phyloP scores from a whole-genome alignment of 2,113 vertebrate genomes.

The Anolis sagrei region DNA sequence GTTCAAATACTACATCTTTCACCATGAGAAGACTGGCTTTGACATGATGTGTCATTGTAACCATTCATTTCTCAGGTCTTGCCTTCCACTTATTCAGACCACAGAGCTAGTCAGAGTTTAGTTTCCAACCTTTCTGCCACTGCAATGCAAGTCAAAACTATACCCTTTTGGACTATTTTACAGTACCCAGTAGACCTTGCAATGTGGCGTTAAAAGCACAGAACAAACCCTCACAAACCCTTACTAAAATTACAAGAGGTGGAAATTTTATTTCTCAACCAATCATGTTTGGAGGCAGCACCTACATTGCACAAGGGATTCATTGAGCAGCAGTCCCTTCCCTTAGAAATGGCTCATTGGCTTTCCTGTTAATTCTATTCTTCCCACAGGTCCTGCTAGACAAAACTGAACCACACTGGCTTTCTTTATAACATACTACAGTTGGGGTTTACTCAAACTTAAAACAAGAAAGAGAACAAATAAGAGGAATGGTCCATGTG shows the following conservation, averaged over 20 bases:
- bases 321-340: not conserved
- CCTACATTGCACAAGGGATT: not conserved
- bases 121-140: not conserved
- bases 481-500: not conserved
- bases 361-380: constrained; percentile 36
- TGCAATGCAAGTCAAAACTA: constrained; percentile 3
- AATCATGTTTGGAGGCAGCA: not conserved
- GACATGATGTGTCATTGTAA: not conserved
- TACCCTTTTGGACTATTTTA: constrained; percentile 4
- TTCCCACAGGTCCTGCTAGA: not conserved
- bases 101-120: not conserved
- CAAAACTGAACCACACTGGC: constrained; percentile 4
- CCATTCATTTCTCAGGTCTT: not conserved
- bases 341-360: constrained; percentile 9
- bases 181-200: not conserved
- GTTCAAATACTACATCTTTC: not conserved
- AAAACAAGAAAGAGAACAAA: not conserved
- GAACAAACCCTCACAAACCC: not conserved
- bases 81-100: not conserved
- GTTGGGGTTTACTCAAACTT: not conserved
- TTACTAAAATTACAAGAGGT: constrained; percentile 19
- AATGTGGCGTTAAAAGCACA: constrained; percentile 19
- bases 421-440: constrained; percentile 1
- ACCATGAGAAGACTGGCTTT: not conserved
- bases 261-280: not conserved